These are phyloP conservation scores for Pygathrix nemaeus DNA, from an alignment of 2,113 vertebrate genomes.

Conservation along the genomic window DNA sequence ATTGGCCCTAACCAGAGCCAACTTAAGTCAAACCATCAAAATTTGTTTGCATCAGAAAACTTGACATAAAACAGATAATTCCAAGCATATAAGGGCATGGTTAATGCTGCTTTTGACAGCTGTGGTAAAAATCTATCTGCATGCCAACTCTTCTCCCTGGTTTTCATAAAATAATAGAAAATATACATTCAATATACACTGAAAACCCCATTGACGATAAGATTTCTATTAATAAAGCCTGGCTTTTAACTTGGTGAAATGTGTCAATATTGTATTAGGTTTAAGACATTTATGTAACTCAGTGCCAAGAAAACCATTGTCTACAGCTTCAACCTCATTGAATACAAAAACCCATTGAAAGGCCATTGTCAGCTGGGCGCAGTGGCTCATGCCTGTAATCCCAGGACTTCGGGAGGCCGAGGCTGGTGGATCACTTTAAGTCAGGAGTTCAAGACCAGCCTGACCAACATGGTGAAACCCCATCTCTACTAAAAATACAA, in stretches of 20 bases:
- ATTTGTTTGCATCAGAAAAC: constrained; percentile 47
- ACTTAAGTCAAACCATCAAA: constrained; percentile 62
- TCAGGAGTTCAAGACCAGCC: too few species aligned
- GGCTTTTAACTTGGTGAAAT: constrained; percentile 66
- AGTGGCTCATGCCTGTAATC: too few species aligned
- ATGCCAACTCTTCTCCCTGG: constrained; percentile 60
- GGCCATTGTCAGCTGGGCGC: neutral
- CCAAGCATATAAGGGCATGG: neutral
- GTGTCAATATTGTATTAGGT: constrained; percentile 20
- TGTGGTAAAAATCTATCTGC: constrained; percentile 67
- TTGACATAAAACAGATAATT: constrained; percentile 50
- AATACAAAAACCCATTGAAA: constrained; percentile 2
- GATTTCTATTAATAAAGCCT: constrained; percentile 75
- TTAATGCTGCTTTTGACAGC: constrained; percentile 58
- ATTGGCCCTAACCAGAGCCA: constrained; percentile 62
- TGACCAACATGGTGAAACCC: too few species aligned
- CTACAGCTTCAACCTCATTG: neutral
- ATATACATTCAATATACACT: constrained; percentile 68
- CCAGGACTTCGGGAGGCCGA: too few species aligned
- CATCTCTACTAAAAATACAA: too few species aligned
- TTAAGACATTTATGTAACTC: constrained; percentile 26
- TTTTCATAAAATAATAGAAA: constrained; percentile 67
- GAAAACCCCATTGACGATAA: neutral
- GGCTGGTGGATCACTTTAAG: too few species aligned
- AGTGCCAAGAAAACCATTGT: neutral